These are phyloP conservation scores for Pseudococcus viburni DNA, from an alignment of 2,888 invertebrate species.

Conservation along the genomic window DNA sequence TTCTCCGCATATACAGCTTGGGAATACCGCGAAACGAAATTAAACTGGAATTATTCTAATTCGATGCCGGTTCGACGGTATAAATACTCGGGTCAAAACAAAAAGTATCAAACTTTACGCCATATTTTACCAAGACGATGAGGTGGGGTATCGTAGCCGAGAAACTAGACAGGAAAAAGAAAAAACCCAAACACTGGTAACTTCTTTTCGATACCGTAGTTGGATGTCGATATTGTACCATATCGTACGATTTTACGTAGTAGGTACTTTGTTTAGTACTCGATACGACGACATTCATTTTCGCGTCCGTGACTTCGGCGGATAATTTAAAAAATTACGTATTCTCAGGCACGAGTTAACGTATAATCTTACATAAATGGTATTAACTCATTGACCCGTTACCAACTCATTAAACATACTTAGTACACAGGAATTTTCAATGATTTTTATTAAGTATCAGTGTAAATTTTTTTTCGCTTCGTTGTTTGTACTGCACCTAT, in stretches of 20 bases:
- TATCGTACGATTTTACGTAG: background rate
- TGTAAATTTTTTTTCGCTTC: background rate
- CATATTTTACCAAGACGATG: background rate
- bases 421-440: constrained; percentile 29
- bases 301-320: background rate
- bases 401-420: constrained; percentile 43
- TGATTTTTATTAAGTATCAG: background rate
- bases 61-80: no score
- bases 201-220: background rate
- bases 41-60: background rate
- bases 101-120: background rate
- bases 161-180: background rate
- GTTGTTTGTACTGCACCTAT: background rate
- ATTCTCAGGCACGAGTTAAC: constrained; percentile 26
- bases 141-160: background rate
- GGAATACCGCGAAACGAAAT: background rate
- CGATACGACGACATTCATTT: background rate
- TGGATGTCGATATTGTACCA: background rate
- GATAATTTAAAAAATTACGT: constrained; percentile 39
- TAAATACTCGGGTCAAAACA: background rate
- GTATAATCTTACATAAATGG: constrained; percentile 30
- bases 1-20: background rate
- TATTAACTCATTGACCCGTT: background rate
- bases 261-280: background rate
- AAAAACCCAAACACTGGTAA: background rate